Conservation (phyloP, 2,888 invertebrate genomes). For the Mactromeris polynyma region DNA sequence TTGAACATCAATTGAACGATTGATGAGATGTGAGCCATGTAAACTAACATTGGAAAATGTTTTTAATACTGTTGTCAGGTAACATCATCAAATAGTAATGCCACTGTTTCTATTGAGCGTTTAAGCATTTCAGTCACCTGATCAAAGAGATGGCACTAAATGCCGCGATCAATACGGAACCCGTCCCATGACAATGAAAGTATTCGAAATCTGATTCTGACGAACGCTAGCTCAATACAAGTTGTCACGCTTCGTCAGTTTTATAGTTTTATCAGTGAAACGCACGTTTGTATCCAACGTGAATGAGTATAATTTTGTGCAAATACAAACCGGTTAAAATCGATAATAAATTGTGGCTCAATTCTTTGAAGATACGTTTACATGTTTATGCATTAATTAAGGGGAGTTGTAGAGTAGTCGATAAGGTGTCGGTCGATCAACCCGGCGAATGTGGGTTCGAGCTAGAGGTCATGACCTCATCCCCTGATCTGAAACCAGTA, state of each 20-base stretch:
- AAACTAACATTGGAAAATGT: background rate
- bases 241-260: background rate
- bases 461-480: too few species aligned
- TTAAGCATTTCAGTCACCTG: background rate
- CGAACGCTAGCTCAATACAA: background rate
- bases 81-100: conserved; percentile 19
- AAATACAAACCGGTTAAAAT: background rate
- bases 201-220: conserved; percentile 8
- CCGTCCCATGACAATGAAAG: conserved; percentile 15
- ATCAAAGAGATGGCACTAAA: conserved; percentile 14
- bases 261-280: background rate
- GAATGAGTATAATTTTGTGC: background rate
- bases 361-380: background rate
- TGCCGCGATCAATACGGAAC: background rate
- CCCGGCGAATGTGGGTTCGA: too few species aligned
- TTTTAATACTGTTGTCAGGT: conserved; percentile 8
- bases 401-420: too few species aligned
- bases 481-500: too few species aligned
- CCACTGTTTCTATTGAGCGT: background rate
- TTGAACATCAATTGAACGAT: background rate
- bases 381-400: too few species aligned
- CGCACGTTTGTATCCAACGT: background rate
- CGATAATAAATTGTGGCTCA: background rate
- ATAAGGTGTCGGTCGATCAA: too few species aligned
- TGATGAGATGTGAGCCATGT: background rate